Conservation (phyloP, 2,113 vertebrate genomes). For the Paramormyrops kingsleyae region DNA sequence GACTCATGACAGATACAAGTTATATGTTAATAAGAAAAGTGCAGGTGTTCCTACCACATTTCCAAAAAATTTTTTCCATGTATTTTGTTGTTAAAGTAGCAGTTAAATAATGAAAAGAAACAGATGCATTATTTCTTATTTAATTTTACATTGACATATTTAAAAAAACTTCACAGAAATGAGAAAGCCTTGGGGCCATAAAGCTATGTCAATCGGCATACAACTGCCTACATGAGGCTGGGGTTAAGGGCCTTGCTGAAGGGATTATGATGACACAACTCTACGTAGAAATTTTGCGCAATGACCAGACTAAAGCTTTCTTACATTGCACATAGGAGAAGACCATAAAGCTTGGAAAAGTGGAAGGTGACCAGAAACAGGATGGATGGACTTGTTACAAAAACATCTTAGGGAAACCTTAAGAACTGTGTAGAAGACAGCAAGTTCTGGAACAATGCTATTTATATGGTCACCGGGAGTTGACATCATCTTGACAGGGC, state of each 20-base stretch:
- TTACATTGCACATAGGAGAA: background rate
- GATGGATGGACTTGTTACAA: background rate
- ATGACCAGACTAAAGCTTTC: background rate
- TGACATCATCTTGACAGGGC: background rate
- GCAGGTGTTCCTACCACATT: background rate
- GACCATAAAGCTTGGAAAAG: background rate
- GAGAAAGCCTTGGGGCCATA: background rate
- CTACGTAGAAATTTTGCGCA: background rate
- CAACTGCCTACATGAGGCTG: too few relatives aligned
- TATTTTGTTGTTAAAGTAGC: background rate
- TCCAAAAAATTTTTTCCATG: background rate
- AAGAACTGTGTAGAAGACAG: background rate
- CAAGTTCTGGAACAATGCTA: background rate
- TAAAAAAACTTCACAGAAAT: background rate
- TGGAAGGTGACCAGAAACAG: background rate
- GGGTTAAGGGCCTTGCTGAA: background rate
- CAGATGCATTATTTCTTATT: background rate
- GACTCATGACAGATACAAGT: background rate
- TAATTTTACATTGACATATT: background rate
- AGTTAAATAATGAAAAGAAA: background rate
- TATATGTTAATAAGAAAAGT: background rate
- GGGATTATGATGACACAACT: background rate
- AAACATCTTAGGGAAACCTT: background rate
- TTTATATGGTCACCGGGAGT: background rate
- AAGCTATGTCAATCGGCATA: background rate